Evolutionary conservation across 2,113 vertebrate genomes (phyloP), one percentile per base, ranked within the genome.

Genomic region (Gallinago jamesoni): DNA sequence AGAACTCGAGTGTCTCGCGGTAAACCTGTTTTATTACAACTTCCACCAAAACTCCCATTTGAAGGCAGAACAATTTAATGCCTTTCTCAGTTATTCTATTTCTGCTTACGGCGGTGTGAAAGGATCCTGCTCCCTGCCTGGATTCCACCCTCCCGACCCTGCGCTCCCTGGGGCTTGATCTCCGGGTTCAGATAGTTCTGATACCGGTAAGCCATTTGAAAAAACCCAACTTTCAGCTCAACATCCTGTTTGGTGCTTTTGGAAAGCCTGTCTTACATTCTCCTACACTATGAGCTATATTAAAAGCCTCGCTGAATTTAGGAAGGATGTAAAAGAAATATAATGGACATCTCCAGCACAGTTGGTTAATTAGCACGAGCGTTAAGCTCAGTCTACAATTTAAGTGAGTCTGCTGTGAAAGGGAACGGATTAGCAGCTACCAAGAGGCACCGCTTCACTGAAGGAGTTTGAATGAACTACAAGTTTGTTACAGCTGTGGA

Each of bases 191-290:
- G 55, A 8, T 74, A 43, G 41, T 83, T 50, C 70, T 66, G 25
- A 22, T 21, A 43, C 0, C 0, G 52, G 7, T 14, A 31, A 47
- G 27, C 37, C 1, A 10, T 21, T 21, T 48, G 41, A 30, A 56
- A 75, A 52, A 12, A 3, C 5, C 15, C 21, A 28, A 45, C 37
- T 37, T 83, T 55, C 53, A 55, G 14, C 70, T 83, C 35, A 14
- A 53, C 39, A 47, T 25, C 33, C 23, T 53, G 27, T 14, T 10
- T 21, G 16, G 39, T 47, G 47, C n/a, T 91, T 85, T 83, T 85
- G 53, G 45, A 53, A 91, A 82, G 16, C 14, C 5, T 28, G 5
- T 57, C 59, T 59, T 53, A 25, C 59, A 20, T 52, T 53, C 15
- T 77, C 50, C 43, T 47, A 12, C 4, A 5, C 33, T 39, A 14